Evolutionary conservation across 37 sponge, comb jelly and placozoan genomes (phyloP).

Genomic region (Chondrosia reniformis): DNA sequence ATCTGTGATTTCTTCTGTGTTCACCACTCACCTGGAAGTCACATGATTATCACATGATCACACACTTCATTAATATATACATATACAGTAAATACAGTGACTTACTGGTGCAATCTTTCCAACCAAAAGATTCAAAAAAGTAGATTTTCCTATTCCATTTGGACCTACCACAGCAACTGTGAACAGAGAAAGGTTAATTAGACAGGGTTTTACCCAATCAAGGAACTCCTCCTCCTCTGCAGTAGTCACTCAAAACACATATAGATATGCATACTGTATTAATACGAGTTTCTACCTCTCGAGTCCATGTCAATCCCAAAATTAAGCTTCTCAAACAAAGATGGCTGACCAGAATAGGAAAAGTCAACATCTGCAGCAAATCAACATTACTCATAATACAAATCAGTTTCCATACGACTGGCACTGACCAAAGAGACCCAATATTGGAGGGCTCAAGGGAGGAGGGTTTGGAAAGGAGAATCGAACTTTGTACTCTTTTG

Average conservation of each 20-base stretch:
- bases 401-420: not conserved
- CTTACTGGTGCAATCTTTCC: conserved; percentile 73
- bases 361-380: conserved; percentile 77
- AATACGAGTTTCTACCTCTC: too few species aligned
- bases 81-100: not conserved
- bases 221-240: not conserved
- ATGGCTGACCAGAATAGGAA: conserved; percentile 68
- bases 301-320: conserved; percentile 98
- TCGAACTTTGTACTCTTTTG: conserved; percentile 92
- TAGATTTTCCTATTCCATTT: conserved; percentile 96
- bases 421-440: conserved; percentile 87
- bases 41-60: not conserved
- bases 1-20: too few species aligned
- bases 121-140: conserved; percentile 88
- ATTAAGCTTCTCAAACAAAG: conserved; percentile 69
- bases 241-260: too few species aligned
- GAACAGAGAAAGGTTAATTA: too few species aligned
- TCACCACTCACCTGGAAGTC: too few species aligned
- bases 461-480: conserved; percentile 98
- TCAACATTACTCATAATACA: not conserved
- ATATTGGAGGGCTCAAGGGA: conserved; percentile 89
- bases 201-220: too few species aligned
- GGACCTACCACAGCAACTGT: conserved; percentile 99
- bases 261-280: too few species aligned
- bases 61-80: not conserved